Base-by-base conservation (phyloP, 2,888 invertebrate species). In the Eristalis arbustorum region DNA sequence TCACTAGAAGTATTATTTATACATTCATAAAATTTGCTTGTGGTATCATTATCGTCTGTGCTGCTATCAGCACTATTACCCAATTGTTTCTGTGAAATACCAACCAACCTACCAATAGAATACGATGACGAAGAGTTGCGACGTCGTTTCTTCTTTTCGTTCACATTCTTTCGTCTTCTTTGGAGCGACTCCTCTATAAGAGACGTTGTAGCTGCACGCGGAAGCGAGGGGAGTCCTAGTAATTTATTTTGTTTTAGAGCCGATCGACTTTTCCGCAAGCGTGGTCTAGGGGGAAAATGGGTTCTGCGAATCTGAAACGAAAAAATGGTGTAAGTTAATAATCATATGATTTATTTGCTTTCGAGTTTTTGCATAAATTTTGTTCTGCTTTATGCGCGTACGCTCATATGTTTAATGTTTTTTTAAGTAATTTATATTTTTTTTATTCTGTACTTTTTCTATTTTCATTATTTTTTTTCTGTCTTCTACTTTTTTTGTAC, bases 241-340 rank as follows among this genome's bases (percentile, higher is more conserved):
- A 49, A 18, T 5, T 49, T 49, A 13, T 25, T 25, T 25, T 59
- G 59, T 14, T 23, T 49, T 18, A 49, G 18, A 49, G 63, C 28
- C 14, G 88, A 72, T 37, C 89, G 88, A 14, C 84, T 79, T 84
- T 88, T 89, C 75, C 88, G 91, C 88, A 93, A 93, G 89, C 92
- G 94, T 89, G 96, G 95, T 73, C 95, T 93, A 69, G 95, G 95
- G 37, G 96, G 96, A 93, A 95, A 95, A 91, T 95, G 94, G 89
- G 93, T 94, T 92, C 95, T 96, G 90, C 95, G 94, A 89, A 94
- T 94, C 96, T 96, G 83, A 77, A 76, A 79, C 64, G 69, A 88
- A 77, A 89, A 87, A 61, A 69, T 34, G 2, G 11, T n/a, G 1
- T 5, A 49, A 11, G 4, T 37, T 31, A 28, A 40, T n/a, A 5